Evolutionary conservation across 2,113 vertebrate genomes (phyloP).

Genomic region (Podocnemis expansa): DNA sequence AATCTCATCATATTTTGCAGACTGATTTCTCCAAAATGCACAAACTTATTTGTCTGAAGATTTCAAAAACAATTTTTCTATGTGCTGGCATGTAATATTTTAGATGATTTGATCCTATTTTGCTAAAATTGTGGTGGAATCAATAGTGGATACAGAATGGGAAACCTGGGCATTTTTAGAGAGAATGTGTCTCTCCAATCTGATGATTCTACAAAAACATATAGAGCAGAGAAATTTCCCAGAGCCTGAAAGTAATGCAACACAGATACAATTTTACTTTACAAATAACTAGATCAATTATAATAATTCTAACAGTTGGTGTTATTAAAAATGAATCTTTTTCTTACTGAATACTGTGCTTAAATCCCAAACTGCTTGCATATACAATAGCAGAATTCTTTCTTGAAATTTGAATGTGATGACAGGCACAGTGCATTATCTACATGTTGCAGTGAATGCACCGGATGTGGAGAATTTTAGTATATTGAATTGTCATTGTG

Average conservation of each 20-base stretch:
- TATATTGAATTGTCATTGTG: background rate
- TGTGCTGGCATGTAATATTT: background rate
- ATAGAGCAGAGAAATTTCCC: background rate
- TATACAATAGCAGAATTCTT: background rate
- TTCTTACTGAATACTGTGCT: background rate
- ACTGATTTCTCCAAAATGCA: background rate
- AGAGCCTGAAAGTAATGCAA: background rate
- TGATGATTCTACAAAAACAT: background rate
- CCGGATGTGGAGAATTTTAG: background rate
- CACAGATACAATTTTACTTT: background rate
- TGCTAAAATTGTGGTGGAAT: background rate
- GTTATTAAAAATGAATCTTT: background rate
- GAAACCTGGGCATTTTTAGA: background rate
- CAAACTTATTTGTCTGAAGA: background rate
- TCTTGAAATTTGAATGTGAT: background rate
- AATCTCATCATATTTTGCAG: background rate
- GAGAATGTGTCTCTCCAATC: background rate
- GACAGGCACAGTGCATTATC: background rate
- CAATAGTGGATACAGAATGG: background rate
- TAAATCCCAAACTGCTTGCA: background rate
- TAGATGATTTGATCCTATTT: background rate
- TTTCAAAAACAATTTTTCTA: background rate
- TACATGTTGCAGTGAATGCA: background rate
- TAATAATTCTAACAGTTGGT: background rate
- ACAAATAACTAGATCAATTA: background rate